Base-by-base conservation (phyloP, 2,888 invertebrate genomes). In the Steinernema hermaphroditum region DNA sequence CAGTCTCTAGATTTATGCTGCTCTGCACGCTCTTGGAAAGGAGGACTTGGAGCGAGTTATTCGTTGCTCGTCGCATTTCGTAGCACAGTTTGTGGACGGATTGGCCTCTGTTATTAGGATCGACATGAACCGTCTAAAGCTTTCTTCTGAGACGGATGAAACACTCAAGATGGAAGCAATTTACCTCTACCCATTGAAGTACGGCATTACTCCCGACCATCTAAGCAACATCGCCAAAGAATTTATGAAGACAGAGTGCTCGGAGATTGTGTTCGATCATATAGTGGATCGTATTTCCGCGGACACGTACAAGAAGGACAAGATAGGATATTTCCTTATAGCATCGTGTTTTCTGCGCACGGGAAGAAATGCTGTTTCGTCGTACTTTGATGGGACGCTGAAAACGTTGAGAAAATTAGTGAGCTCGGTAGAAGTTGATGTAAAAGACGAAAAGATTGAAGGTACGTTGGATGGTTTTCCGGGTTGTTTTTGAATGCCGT, bases 241-340 rank as follows among this genome's bases (percentile, higher is more conserved):
- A 27, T 27, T 54, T 19, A 54, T 54, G 54, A 22, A 54, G 27
- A 27, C 54, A 8, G 54, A 54, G 6, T 54, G 54, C 27, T 54
- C 54, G 6, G 54, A 27, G 27, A 54, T 54, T 27, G 27, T 54
- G 4, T 54, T 54, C 27, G 54, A 54, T 8, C 54, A 54, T 16
- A 54, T 54, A 6, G 54, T 54, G 24, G 54, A 54, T 24, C 54
- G 54, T 1, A 54, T 54, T 19, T 54, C 54, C 24, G 54, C 54
- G 6, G 27, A 27, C 27, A 54, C 54, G 6, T 54, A 27, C 54
- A 9, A 24, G 27, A 22, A 54, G 54, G 54, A 54, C 27, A 54
- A 54, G 16, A 54, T 54, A 6, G 54, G 54, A 24, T 54, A 54
- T 54, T 54, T 54, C 16, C 54, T 54, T 22, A 2, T 54, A 24